Conservation (phyloP, 2,888 invertebrate species). For the Mycalesis mineus region DNA sequence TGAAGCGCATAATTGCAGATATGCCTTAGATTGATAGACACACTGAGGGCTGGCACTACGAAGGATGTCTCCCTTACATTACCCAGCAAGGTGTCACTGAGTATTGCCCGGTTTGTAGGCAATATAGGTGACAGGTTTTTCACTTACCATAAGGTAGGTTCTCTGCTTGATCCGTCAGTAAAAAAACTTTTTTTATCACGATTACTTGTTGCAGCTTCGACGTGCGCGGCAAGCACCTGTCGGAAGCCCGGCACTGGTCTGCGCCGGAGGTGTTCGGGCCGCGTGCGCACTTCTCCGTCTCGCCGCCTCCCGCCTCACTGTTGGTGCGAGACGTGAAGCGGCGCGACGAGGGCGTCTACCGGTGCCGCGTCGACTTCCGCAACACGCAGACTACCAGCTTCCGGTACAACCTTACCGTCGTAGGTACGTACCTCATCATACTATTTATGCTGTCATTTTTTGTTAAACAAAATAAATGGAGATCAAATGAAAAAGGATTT, state of each 20-base stretch:
- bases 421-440: constrained; percentile 80
- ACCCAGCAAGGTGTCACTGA: too few species aligned
- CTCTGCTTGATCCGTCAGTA: too few species aligned
- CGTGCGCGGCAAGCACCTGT: constrained; percentile 88
- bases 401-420: constrained; percentile 92
- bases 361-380: constrained; percentile 93
- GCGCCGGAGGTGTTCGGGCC: constrained; percentile 91
- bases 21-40: too few species aligned
- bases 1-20: too few species aligned
- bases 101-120: too few species aligned
- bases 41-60: too few species aligned
- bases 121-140: too few species aligned
- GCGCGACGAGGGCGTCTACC: constrained; percentile 92
- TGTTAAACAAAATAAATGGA: too few species aligned
- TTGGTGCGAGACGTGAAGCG: constrained; percentile 87
- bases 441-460: neutral
- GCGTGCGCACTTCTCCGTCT: constrained; percentile 89
- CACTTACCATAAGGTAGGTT: too few species aligned
- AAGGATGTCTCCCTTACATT: too few species aligned
- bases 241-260: constrained; percentile 90
- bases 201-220: constrained; percentile 87
- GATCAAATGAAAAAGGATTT: too few species aligned
- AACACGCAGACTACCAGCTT: constrained; percentile 93
- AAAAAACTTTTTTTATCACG: too few species aligned
- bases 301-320: constrained; percentile 88